Conservation (phyloP, 2,888 invertebrate species). For the Synanthedon formicaeformis region DNA sequence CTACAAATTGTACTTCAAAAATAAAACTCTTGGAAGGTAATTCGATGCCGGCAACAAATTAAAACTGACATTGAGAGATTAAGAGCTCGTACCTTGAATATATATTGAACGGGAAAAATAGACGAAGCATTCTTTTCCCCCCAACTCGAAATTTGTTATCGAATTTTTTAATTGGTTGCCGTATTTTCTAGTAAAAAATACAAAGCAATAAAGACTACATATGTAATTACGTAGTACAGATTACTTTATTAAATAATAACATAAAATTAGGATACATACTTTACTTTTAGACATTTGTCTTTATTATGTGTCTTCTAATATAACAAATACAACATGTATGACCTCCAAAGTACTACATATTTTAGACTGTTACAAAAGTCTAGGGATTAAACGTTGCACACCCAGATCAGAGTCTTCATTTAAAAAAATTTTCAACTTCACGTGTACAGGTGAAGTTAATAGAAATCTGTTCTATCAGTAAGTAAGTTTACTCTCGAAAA, state of each 20-base stretch:
- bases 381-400: too few relatives aligned
- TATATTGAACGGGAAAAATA: constrained; percentile 33
- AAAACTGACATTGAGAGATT: constrained; percentile 69
- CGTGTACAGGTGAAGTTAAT: not conserved
- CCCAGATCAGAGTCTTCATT: too few relatives aligned
- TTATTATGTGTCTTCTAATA: too few relatives aligned
- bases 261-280: not conserved
- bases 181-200: not conserved
- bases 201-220: too few relatives aligned
- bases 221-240: too few relatives aligned
- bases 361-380: too few relatives aligned
- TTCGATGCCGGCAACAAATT: constrained; percentile 61
- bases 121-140: constrained; percentile 12
- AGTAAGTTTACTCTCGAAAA: not conserved
- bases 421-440: not conserved
- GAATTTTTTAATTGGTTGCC: not conserved
- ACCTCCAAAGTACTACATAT: too few relatives aligned
- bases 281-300: not conserved
- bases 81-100: constrained; percentile 45
- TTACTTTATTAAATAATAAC: not conserved
- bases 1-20: constrained; percentile 44
- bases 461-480: not conserved
- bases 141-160: not conserved
- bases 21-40: constrained; percentile 64
- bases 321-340: too few relatives aligned